Evolutionary conservation across 2,113 vertebrate genomes (phyloP).

Genomic region (Sminthopsis crassicaudata): DNA sequence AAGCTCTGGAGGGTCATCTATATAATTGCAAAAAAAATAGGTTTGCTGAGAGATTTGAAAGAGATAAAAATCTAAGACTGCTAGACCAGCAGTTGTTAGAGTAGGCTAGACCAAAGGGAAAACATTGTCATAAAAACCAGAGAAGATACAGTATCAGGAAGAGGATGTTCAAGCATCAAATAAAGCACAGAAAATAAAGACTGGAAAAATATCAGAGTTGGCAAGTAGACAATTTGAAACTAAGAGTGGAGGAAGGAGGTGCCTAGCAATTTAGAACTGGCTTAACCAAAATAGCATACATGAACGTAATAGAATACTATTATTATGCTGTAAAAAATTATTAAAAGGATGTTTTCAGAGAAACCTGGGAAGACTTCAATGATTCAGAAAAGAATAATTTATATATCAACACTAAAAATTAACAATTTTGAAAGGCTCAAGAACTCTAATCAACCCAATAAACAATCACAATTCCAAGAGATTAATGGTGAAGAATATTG

Average conservation of each 20-base stretch:
- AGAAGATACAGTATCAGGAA: not conserved
- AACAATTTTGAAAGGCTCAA: not conserved
- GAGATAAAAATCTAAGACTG: not conserved
- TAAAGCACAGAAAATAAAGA: not conserved
- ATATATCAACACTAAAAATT: not conserved
- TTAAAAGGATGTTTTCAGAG: not conserved
- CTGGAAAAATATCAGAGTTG: not conserved
- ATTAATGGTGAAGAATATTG: not conserved
- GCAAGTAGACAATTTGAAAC: not conserved
- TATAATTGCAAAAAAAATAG: not conserved
- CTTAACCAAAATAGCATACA: not conserved
- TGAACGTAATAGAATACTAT: not conserved
- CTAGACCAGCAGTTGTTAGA: too few species aligned
- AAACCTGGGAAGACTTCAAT: not conserved
- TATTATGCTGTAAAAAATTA: not conserved
- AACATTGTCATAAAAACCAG: not conserved
- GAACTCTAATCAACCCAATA: not conserved
- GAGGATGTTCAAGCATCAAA: not conserved
- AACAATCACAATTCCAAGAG: not conserved
- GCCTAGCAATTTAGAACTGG: not conserved
- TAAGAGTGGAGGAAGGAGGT: too few species aligned
- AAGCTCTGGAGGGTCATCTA: not conserved
- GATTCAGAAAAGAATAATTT: not conserved
- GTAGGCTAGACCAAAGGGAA: not conserved
- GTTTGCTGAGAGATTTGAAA: not conserved